phyloP scores from a whole-genome alignment of 2,797 vertebrate species.

The Cetoscarus ocellatus region DNA sequence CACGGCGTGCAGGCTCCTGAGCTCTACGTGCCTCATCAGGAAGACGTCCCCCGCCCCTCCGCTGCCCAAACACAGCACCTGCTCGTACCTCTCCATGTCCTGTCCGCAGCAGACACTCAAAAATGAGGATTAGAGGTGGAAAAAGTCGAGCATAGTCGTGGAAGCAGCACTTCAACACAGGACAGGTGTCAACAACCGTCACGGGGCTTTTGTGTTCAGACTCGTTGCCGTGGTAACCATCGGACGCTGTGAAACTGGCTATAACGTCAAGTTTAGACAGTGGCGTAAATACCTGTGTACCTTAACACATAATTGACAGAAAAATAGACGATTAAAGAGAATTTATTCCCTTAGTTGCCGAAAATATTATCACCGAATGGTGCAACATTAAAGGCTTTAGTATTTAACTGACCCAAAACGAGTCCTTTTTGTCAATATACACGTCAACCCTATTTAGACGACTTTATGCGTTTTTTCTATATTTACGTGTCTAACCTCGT shows the following conservation, averaged over 20 bases:
- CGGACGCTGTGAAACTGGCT: slow-evolving; percentile 10
- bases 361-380: no score
- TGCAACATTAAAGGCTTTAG: no score
- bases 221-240: slow-evolving; percentile 52
- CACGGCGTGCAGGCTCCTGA: slow-evolving; percentile 79
- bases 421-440: no score
- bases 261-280: not conserved
- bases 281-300: no score
- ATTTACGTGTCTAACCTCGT: no score
- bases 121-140: not conserved
- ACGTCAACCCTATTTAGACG: no score
- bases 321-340: no score
- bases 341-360: no score
- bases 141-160: not conserved
- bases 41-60: slow-evolving; percentile 85
- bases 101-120: no score
- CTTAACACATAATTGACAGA: no score
- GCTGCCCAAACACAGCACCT: slow-evolving; percentile 79
- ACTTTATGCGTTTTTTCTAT: no score
- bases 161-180: not conserved
- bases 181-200: not conserved
- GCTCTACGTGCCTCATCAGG: slow-evolving; percentile 81
- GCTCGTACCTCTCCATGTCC: slow-evolving; percentile 84
- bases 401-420: no score
- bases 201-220: slow-evolving; percentile 29